Evolutionary conservation across 1,140 invertebrate genomes (phyloP), one percentile per base, ranked within the genome.

Genomic region (Drosophila yakuba): DNA sequence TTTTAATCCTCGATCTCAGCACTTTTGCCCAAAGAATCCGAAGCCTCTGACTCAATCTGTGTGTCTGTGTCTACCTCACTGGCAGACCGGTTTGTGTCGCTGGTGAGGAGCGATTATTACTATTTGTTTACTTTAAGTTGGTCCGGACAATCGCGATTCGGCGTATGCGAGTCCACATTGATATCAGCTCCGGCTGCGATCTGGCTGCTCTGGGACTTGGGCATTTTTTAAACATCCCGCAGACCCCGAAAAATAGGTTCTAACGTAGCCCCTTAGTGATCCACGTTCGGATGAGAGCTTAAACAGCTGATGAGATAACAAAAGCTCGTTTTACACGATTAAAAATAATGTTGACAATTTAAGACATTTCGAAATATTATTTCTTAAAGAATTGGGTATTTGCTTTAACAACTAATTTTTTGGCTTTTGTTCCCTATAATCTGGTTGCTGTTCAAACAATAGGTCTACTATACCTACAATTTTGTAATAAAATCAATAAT

Each of bases 21-120:
- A 14, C 20, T 50, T 41, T 38, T 54, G 20, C 28, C 25, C 15
- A 38, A 32, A 39, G 44, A 44, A 59, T 41, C 50, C 28, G 28
- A 56, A 62, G 72, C 69, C 32, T 68, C 62, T 76, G 73, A 76
- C 41, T 72, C 54, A 76, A 41, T 28, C 35, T 66, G 32, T 56
- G 50, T 76, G 58, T 64, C 50, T 56, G 50, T 76, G 58, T 64
- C 50, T 55, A 36, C 44, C 39, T 71, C 20, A 43, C 6, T 44
- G 25, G 36, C 47, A 64, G 58, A 66, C 25, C 38, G 51, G 39
- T 59, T 51, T 57, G 32, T 38, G 36, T 47, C 23, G 38, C 10
- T 35, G 28, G 17, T 44, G 25, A 17, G 54, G 28, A 43, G 36
- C 51, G 51, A 58, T 58, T 64, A 35, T 36, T 55, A 59, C 36